Conservation (phyloP, 2,888 invertebrate species). For the Caenorhabditis sinica region DNA sequence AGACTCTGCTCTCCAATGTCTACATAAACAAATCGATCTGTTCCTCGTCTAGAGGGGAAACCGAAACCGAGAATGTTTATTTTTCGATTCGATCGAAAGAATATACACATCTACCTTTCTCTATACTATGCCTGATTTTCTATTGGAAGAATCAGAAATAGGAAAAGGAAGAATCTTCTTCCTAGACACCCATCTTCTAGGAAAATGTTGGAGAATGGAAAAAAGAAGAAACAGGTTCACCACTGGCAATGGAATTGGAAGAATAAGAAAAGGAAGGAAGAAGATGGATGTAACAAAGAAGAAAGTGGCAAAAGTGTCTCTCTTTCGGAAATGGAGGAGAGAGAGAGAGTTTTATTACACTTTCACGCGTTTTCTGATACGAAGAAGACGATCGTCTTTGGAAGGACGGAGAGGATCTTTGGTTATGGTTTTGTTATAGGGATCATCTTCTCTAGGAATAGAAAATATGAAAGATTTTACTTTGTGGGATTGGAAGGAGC, state of each 20-base stretch:
- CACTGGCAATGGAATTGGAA: conserved; percentile 4
- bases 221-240: conserved; percentile 1
- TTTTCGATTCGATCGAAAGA: too few relatives aligned
- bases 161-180: conserved; percentile 13
- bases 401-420: background rate
- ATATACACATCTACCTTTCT: too few relatives aligned
- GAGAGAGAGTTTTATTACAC: conserved; percentile 34
- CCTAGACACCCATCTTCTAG: background rate
- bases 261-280: conserved; percentile 26
- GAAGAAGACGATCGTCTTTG: too few relatives aligned
- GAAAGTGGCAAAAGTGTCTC: conserved; percentile 25
- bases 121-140: too few relatives aligned
- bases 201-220: too few relatives aligned
- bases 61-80: background rate
- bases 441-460: background rate
- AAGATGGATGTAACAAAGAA: conserved; percentile 52
- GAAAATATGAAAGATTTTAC: too few relatives aligned
- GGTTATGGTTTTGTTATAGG: background rate
- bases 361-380: background rate
- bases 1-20: background rate
- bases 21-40: background rate
- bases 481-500: background rate
- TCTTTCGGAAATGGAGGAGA: conserved; percentile 10
- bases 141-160: background rate
- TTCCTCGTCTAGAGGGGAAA: too few relatives aligned